Conservation (phyloP, 2,797 vertebrate species). For the Anguilla anguilla region DNA sequence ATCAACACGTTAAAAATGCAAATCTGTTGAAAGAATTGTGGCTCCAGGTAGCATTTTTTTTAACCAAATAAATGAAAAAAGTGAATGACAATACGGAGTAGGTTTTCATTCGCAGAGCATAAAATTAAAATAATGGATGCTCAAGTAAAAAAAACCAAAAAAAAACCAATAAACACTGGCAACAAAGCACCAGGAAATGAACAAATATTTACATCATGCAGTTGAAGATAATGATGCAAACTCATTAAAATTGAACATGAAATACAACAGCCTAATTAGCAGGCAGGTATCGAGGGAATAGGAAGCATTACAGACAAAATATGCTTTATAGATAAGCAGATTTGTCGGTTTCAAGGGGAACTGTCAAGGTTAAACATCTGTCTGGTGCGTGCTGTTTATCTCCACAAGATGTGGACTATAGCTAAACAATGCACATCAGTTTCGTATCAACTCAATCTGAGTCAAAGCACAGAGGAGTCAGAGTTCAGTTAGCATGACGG, state of each 20-base stretch:
- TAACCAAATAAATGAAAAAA: not conserved
- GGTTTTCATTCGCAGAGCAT: slow-evolving; percentile 8
- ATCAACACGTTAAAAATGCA: not conserved
- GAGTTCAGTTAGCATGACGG: not conserved
- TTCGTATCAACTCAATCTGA: not conserved
- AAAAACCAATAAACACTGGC: slow-evolving; percentile 32
- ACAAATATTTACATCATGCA: slow-evolving; percentile 43
- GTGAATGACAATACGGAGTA: not conserved
- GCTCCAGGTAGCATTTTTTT: not conserved
- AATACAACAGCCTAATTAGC: slow-evolving; percentile 42
- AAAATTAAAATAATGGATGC: slow-evolving; percentile 16
- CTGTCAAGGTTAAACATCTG: slow-evolving; percentile 32
- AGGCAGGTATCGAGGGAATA: slow-evolving; percentile 38
- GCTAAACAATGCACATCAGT: slow-evolving; percentile 8
- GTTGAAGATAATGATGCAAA: slow-evolving; percentile 32
- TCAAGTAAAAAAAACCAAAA: not conserved
- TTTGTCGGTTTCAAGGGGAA: slow-evolving; percentile 34
- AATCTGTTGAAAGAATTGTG: not conserved
- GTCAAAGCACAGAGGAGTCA: not conserved
- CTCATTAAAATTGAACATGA: slow-evolving; percentile 38
- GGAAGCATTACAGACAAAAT: slow-evolving; percentile 40
- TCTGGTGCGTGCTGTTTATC: slow-evolving; percentile 15
- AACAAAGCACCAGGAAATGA: slow-evolving; percentile 28
- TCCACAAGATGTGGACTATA: not conserved
- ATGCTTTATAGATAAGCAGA: slow-evolving; percentile 22